Base-by-base conservation (phyloP, 2,888 invertebrate species). In the Dichetophora obliterata region DNA sequence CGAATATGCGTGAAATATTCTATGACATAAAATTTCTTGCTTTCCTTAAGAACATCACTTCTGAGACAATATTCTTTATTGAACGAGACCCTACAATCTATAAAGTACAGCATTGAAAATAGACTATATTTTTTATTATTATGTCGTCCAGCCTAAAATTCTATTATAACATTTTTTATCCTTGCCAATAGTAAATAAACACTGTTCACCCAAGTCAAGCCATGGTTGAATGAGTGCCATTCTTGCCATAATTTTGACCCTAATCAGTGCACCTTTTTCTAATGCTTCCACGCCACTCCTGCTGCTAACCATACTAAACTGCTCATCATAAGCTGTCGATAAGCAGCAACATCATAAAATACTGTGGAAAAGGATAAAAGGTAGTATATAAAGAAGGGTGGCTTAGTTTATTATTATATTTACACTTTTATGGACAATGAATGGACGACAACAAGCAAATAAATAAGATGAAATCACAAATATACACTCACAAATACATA, bases 201-300 rank as follows among this genome's bases (percentile, higher is more conserved):
- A 59, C 59, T 59, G 59, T 59, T 27, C 27, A 24, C 24, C 14
- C 27, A 1, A 27, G 27, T 59, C 27, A 59, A 59, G 11, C 59
- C 14, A 59, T 27, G 59, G 59, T 59, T 59, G 59, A 59, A 27
- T 59, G 59, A 59, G 24, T 59, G 24, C 27, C 59, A 59, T 27
- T 59, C 9, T 11, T 59, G 59, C 24, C 59, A 59, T 59, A 59
- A 59, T 59, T 27, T 59, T 59, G 59, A 68, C 68, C 68, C 68
- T 50, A 68, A 68, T 68, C 68, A 68, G 50, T 50, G 27, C n/a
- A 68, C 68, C 52, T 68, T 68, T 50, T 50, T 5, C 68, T 65
- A 54, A 54, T 54, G 3, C 54, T 54, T 9, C 63, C 31, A 63
- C 31, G 34, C n/a, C 9, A n/a, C 27, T 31, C 14, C 31, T 16